Evolutionary conservation across 2,888 invertebrate species (phyloP), one percentile per base, ranked within the genome.

Genomic region (Cenopis cana): DNA sequence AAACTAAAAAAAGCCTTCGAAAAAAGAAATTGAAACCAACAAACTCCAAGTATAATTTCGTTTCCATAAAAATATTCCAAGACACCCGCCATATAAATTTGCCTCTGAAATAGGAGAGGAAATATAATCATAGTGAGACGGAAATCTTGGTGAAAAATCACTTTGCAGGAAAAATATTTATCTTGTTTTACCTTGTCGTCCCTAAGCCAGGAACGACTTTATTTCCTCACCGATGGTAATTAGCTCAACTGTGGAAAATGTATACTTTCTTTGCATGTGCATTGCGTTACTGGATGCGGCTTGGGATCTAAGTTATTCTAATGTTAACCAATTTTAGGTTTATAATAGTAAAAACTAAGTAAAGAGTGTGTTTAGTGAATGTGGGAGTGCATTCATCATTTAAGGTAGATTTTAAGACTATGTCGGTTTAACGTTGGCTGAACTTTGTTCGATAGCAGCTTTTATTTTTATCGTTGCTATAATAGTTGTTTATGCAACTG

Each of bases 141-240:
- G 24, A 71, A 61, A 49, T 66, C 55, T 66, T 6, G 54, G 65
- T 52, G 50, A 68, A 59, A 69, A 68, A 60, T 72, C 71, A 73
- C 61, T 69, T 68, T 54, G 33, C 33, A 60, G 54, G 54, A 57
- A 59, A 74, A 71, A 72, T 69, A 69, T 62, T 60, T 52, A 65
- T 52, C 62, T 62, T n/a, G 49, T 38, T 55, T 33, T 52, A 57
- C 49, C 61, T 64, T 59, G 66, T 66, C 62, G 50, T 70, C 52
- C 24, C 52, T 68, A 52, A 46, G 59, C 59, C 54, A 62, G 62
- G 17, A 20, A 68, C 14, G 60, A 72, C 66, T 61, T 59, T 68
- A 64, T 71, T 70, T 69, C 36, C 69, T 55, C 61, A 29, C 62
- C 69, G 64, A 73, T 71, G 73, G 68, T 75, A 75, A 75, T 75